phyloP scores from a whole-genome alignment of 2,113 vertebrate species.

The Cygnus atratus region DNA sequence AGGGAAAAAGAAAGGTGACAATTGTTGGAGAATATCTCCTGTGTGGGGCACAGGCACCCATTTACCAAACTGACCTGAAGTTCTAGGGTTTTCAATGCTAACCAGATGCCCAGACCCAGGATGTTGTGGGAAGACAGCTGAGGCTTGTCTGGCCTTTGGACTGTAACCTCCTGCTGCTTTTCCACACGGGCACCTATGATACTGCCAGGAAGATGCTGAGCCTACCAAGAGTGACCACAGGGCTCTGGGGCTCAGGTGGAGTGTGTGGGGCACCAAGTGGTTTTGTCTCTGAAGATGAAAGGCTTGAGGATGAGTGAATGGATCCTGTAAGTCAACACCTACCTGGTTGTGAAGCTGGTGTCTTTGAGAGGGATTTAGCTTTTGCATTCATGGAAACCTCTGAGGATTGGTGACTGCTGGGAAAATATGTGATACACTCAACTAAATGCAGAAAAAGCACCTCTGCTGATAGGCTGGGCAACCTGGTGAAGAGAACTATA shows the following conservation, averaged over 20 bases:
- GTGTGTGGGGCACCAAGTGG: background rate
- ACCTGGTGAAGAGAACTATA: background rate
- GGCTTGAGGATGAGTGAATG: background rate
- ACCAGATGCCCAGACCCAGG: rapidly evolving
- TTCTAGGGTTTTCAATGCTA: background rate
- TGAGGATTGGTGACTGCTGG: background rate
- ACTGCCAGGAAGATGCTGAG: background rate
- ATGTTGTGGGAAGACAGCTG: background rate
- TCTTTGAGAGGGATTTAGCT: background rate
- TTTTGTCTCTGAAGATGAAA: background rate
- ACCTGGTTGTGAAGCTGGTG: background rate
- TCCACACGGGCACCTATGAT: too few species aligned
- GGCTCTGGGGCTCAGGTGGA: background rate
- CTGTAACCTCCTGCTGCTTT: background rate
- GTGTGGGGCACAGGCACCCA: background rate
- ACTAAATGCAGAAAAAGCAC: background rate
- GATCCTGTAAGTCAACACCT: background rate
- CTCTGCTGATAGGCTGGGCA: background rate
- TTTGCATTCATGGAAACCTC: background rate
- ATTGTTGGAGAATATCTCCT: background rate
- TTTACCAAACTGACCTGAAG: background rate
- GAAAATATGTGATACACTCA: background rate
- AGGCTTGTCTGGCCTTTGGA: background rate
- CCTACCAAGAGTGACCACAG: background rate
- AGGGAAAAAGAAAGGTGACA: background rate